phyloP scores from a whole-genome alignment of 2,888 invertebrate genomes.

The Rhagonycha fulva region DNA sequence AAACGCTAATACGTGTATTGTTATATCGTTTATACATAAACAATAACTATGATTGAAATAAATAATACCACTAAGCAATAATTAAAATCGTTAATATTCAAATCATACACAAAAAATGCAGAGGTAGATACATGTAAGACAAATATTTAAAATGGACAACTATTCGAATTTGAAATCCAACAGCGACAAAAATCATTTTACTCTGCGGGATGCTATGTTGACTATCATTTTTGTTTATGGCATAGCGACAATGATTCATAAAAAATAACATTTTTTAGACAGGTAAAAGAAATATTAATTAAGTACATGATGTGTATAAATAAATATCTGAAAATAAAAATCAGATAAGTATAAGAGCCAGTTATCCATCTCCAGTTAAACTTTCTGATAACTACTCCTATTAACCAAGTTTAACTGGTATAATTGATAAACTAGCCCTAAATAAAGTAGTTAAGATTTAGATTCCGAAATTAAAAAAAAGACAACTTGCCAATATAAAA shows the following conservation, averaged over 20 bases:
- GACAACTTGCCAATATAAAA: neutral
- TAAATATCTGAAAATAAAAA: neutral
- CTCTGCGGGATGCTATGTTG: conserved; percentile 34
- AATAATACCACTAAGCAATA: neutral
- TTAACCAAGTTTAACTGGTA: too few relatives aligned
- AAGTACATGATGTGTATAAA: neutral
- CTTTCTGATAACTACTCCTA: too few relatives aligned
- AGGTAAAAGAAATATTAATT: neutral
- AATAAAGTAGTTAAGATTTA: neutral
- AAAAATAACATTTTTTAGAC: neutral
- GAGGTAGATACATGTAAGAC: neutral
- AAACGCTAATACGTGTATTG: too few relatives aligned
- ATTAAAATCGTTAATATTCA: neutral
- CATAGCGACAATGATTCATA: conserved; percentile 38
- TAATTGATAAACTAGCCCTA: too few relatives aligned
- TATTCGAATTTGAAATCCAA: conserved; percentile 26
- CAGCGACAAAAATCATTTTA: conserved; percentile 35
- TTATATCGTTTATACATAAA: too few relatives aligned
- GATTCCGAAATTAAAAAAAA: neutral
- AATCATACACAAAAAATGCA: neutral
- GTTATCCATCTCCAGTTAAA: too few relatives aligned
- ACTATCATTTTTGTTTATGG: conserved; percentile 38
- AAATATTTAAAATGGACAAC: neutral
- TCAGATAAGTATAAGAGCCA: too few relatives aligned
- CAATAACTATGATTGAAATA: neutral